Conservation (phyloP, 2,797 vertebrate genomes). For the Lates japonicus region DNA sequence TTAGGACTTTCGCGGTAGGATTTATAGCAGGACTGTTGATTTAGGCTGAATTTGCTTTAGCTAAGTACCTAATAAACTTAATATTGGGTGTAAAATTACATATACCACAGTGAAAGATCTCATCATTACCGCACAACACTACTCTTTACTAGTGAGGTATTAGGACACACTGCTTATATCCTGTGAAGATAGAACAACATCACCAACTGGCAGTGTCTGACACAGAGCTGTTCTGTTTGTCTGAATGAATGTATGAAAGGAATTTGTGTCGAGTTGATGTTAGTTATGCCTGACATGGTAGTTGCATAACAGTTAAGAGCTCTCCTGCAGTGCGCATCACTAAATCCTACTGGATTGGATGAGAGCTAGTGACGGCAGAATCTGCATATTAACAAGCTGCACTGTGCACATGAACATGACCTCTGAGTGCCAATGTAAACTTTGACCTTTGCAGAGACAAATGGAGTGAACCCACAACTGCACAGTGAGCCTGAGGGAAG, state of each 20-base stretch:
- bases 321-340: constrained; percentile 29
- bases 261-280: constrained; percentile 49
- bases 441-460: constrained; percentile 58
- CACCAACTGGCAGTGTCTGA: neutral
- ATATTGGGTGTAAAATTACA: neutral
- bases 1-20: no score
- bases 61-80: no score
- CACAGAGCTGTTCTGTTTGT: constrained; percentile 16
- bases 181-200: neutral
- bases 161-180: neutral
- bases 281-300: constrained; percentile 51
- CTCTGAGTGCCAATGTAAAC: constrained; percentile 51
- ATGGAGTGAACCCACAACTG: constrained; percentile 17
- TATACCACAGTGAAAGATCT: neutral
- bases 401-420: constrained; percentile 31
- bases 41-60: neutral
- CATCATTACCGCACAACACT: neutral
- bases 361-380: constrained; percentile 46
- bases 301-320: constrained; percentile 68
- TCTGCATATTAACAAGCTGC: constrained; percentile 56
- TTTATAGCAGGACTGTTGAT: neutral
- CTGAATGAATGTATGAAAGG: constrained; percentile 48
- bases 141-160: neutral
- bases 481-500: constrained; percentile 30
- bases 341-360: constrained; percentile 55